A percentile compares a stretch with the other conserved stretches of the same genome.
These are phyloP conservation scores for Drosophila gunungcola DNA, from an alignment of 1,140 invertebrate genomes.

Conservation along the genomic window DNA sequence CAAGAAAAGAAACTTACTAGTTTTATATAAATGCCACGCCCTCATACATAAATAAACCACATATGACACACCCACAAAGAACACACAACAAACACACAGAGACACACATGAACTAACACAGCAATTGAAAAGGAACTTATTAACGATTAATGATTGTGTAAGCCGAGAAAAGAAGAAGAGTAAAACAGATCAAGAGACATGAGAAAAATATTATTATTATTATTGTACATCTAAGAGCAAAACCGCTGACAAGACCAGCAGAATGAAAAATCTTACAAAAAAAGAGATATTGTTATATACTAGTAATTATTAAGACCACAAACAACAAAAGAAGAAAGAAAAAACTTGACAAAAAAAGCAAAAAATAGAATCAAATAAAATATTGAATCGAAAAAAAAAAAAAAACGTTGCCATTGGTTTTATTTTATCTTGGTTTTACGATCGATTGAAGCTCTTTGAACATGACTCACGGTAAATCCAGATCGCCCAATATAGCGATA, in stretches of 20 bases:
- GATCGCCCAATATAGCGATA: slow-evolving; percentile 1
- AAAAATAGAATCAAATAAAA: slow-evolving; percentile 84
- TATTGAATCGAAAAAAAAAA: slow-evolving; percentile 76
- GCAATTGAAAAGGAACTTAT: slow-evolving; percentile 68
- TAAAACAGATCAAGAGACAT: slow-evolving; percentile 80
- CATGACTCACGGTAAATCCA: slow-evolving; percentile 29
- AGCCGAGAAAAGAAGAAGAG: slow-evolving; percentile 55
- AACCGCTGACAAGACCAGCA: slow-evolving; percentile 84
- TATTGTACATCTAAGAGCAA: slow-evolving; percentile 82
- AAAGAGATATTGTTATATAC: slow-evolving; percentile 85
- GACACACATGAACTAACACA: slow-evolving; percentile 46
- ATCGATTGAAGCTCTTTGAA: slow-evolving; percentile 7
- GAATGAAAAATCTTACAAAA: slow-evolving; percentile 82
- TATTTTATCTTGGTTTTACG: slow-evolving; percentile 4
- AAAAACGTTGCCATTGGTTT: not conserved
- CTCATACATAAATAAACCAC: slow-evolving; percentile 41
- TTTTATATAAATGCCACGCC: slow-evolving; percentile 82
- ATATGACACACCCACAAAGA: slow-evolving; percentile 35
- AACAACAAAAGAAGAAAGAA: slow-evolving; percentile 76
- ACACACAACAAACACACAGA: slow-evolving; percentile 27
- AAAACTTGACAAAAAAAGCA: slow-evolving; percentile 77
- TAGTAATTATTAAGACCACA: slow-evolving; percentile 79
- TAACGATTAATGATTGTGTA: slow-evolving; percentile 58
- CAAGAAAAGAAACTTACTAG: slow-evolving; percentile 71
- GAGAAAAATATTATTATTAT: slow-evolving; percentile 81